Conservation (phyloP, 2,888 invertebrate species). For the Dryococelus australis region DNA sequence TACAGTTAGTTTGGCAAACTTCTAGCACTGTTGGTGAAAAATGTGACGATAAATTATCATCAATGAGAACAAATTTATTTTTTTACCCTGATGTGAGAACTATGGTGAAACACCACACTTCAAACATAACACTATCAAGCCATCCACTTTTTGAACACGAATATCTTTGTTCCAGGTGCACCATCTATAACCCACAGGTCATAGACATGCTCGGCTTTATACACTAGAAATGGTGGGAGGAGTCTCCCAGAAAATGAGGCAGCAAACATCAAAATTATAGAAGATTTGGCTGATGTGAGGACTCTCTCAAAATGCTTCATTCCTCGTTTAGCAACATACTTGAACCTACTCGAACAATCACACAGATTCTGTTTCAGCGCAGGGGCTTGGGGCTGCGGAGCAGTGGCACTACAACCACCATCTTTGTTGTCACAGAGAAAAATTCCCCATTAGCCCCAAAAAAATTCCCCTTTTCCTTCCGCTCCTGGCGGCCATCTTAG, state of each 20-base stretch:
- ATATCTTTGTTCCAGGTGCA: slow-evolving; percentile 3
- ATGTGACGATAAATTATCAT: slow-evolving; percentile 25
- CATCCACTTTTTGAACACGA: slow-evolving; percentile 18
- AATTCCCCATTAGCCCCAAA: no score
- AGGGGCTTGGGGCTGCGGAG: no score
- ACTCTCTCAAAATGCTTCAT: slow-evolving; percentile 26
- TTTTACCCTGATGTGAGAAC: neutral
- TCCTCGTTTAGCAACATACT: slow-evolving; percentile 22
- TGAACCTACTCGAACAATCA: slow-evolving; percentile 19
- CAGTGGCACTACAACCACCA: no score
- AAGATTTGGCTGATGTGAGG: slow-evolving; percentile 12
- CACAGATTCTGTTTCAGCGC: slow-evolving; percentile 29
- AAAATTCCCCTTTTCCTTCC: no score
- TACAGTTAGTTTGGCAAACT: neutral
- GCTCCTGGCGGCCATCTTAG: no score
- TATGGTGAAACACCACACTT: neutral
- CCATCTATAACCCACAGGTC: neutral
- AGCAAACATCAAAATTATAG: slow-evolving; percentile 16
- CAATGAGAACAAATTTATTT: slow-evolving; percentile 13
- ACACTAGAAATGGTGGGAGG: slow-evolving; percentile 18
- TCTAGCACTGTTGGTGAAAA: slow-evolving; percentile 22
- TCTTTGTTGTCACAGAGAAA: no score
- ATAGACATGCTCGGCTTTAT: slow-evolving; percentile 21
- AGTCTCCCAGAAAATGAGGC: neutral
- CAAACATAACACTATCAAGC: slow-evolving; percentile 5